Evolutionary conservation across 2,888 invertebrate genomes (phyloP), one percentile per base, ranked within the genome.

Genomic region (Pristionchus maxplancki): DNA sequence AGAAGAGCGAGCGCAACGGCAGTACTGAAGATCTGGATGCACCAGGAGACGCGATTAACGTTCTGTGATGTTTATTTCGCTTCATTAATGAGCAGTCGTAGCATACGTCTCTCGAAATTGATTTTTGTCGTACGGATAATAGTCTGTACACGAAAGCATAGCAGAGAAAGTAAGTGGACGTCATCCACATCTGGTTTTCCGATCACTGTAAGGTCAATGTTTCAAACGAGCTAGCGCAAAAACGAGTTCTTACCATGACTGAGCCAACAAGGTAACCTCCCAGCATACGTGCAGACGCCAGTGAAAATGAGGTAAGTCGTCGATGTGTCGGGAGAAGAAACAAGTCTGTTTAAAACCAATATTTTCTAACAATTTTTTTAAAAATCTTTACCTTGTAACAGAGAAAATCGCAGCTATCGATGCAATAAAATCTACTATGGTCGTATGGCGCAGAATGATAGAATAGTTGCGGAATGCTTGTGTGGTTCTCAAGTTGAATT

Each of bases 151-250:
- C 78, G 28, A 78, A 78, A 0, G 78, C 78, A n/a, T n/a, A 78
- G n/a, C 78, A 78, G 40, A 78, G 74, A n/a, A 74, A 74, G n/a
- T 74, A 74, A 44, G 34, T 74, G 24, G 74, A 74, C 1, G 74
- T 74, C 37, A n/a, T 74, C 74, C 74, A 74, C 74, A 74, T 78
- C 44, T 78, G 78, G 28, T 44, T n/a, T 28, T 11, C 17, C 44
- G 20, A 78, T n/a, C 24, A 28, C 44, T 78, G n/a, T 8, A 44
- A 44, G 9, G n/a, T n/a, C 24, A 28, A 5, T 24, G 3, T 31
- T 31, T 50, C 11, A 4, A 50, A n/a, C 3, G n/a, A n/a, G n/a
- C n/a, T 64, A 31, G 1, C 8, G 5, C 4, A 5, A 11, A 4
- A 28, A 15, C 5, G n/a, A 50, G n/a, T 50, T 3, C 15, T 40